Evolutionary conservation across 2,113 vertebrate species (phyloP).

Genomic region (Myotis davidii): DNA sequence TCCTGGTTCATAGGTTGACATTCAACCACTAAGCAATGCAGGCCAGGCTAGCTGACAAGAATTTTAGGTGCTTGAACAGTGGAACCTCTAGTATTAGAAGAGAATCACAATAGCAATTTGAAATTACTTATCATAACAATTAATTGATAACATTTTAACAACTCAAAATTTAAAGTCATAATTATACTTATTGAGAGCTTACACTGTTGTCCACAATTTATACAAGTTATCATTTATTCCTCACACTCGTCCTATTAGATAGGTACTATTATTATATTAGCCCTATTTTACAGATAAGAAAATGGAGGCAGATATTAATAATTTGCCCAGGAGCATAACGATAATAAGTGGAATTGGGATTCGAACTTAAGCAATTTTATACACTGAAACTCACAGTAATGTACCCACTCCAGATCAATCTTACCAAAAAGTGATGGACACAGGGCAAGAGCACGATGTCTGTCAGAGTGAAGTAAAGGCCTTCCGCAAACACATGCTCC

Average conservation of each 20-base stretch:
- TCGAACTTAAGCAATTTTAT: not conserved
- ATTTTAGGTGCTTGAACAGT: not conserved
- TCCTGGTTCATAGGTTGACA: no score
- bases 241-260: not conserved
- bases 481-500: slow-evolving; percentile 96
- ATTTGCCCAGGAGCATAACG: not conserved
- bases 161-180: slow-evolving; percentile 27
- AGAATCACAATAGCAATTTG: not conserved
- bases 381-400: not conserved
- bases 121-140: slow-evolving; percentile 24
- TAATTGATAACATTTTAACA: slow-evolving; percentile 27
- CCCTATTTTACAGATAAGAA: not conserved
- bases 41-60: not conserved
- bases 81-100: not conserved
- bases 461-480: slow-evolving; percentile 96
- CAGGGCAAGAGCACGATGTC: slow-evolving; percentile 96
- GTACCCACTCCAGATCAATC: slow-evolving; percentile 7
- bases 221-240: not conserved
- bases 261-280: not conserved
- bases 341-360: not conserved
- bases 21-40: no score
- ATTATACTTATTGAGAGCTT: not conserved
- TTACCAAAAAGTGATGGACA: slow-evolving; percentile 95
- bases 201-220: not conserved
- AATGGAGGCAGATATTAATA: not conserved